Evolutionary conservation across 2,797 vertebrate genomes (phyloP).

Genomic region (Hypotaenidia philippensis): DNA sequence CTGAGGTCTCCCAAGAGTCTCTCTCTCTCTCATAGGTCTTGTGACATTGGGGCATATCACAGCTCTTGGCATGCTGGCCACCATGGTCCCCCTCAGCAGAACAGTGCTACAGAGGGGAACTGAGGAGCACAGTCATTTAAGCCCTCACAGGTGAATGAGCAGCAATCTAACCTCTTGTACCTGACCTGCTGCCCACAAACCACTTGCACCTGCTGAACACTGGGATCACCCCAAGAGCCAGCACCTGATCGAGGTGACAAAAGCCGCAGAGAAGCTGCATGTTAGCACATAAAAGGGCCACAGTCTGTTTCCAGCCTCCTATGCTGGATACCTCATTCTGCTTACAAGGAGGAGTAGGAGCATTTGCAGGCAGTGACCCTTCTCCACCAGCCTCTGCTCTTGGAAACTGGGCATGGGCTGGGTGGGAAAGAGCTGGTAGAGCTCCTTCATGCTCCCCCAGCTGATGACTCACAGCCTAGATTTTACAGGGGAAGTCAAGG

Average conservation of each 20-base stretch:
- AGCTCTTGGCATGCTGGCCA: background rate
- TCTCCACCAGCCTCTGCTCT: background rate
- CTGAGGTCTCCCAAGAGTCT: background rate
- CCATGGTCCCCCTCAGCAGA: background rate
- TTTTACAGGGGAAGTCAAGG: background rate
- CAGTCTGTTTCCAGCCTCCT: fast-evolving
- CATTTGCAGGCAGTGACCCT: background rate
- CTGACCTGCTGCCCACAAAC: background rate
- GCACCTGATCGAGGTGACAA: background rate
- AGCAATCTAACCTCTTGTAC: background rate
- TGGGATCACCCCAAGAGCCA: background rate
- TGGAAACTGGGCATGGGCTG: background rate
- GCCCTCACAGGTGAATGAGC: background rate
- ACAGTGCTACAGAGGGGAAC: fast-evolving
- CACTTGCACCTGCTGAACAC: background rate
- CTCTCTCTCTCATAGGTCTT: background rate
- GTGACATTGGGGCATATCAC: background rate
- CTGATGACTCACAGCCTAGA: fast-evolving
- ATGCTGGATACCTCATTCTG: background rate
- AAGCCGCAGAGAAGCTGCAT: background rate
- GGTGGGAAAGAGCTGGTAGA: background rate
- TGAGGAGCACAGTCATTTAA: background rate
- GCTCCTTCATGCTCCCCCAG: background rate
- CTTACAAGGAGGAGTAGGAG: background rate
- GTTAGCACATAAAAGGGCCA: fast-evolving